Conservation (phyloP, 37 sponge, comb jelly and placozoan genomes). For the Hormiphora californensis region DNA sequence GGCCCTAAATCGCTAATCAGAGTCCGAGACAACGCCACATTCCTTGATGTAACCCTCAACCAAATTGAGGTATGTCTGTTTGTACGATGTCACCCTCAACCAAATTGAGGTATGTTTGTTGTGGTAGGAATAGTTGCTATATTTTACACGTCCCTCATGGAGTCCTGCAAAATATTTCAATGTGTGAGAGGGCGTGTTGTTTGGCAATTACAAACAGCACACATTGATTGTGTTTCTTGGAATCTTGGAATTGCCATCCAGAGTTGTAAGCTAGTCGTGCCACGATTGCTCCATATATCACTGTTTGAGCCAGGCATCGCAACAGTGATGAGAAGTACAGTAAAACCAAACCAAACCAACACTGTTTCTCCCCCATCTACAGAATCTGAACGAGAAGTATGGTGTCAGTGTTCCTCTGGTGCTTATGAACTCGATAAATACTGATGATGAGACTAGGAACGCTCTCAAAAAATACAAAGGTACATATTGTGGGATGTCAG, state of each 20-base stretch:
- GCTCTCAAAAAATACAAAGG: conserved; percentile 75
- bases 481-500: too few species aligned
- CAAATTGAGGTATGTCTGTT: conserved; percentile 81
- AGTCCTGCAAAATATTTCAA: too few species aligned
- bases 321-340: too few species aligned
- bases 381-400: conserved; percentile 78
- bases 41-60: conserved; percentile 81
- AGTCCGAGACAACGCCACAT: conserved; percentile 80
- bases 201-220: too few species aligned
- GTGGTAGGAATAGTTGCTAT: too few species aligned
- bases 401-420: conserved; percentile 79
- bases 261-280: neutral
- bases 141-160: too few species aligned
- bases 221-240: too few species aligned
- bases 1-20: conserved; percentile 93
- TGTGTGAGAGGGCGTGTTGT: too few species aligned
- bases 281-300: neutral
- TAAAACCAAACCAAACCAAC: neutral
- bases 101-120: neutral
- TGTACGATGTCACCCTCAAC: neutral
- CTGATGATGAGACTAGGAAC: conserved; percentile 78
- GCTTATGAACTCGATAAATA: conserved; percentile 97
- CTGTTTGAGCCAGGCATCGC: neutral
- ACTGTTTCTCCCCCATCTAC: neutral
- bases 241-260: neutral